Evolutionary conservation across 1,140 invertebrate genomes (phyloP).

Genomic region (Neodiprion pinetum): DNA sequence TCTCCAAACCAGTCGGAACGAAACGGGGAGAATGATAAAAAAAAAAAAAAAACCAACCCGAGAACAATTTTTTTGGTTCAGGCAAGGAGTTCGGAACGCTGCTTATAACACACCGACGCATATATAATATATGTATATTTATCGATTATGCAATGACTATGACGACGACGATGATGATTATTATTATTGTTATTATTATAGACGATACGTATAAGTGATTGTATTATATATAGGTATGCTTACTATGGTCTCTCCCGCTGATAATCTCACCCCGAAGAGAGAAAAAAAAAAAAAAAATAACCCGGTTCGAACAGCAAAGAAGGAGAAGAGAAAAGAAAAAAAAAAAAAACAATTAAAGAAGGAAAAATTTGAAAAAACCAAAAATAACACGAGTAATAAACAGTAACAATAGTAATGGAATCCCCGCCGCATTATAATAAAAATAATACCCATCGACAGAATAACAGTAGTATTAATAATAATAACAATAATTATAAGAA

Average conservation of each 20-base stretch:
- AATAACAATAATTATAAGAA: too few relatives aligned
- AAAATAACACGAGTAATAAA: too few relatives aligned
- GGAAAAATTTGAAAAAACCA: too few relatives aligned
- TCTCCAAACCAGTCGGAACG: too few relatives aligned
- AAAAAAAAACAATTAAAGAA: not conserved
- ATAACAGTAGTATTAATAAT: too few relatives aligned
- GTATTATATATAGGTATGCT: slow-evolving; percentile 57
- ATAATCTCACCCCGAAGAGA: slow-evolving; percentile 44
- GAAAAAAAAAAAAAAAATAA: not conserved
- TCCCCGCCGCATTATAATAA: too few relatives aligned
- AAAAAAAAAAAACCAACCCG: too few relatives aligned
- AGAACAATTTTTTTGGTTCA: slow-evolving; percentile 46
- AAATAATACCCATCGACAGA: too few relatives aligned
- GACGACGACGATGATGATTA: slow-evolving; percentile 29
- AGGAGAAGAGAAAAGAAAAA: not conserved
- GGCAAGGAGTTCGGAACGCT: slow-evolving; percentile 64
- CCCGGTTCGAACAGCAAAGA: not conserved
- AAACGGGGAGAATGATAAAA: too few relatives aligned
- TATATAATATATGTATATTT: slow-evolving; percentile 55
- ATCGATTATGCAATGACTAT: slow-evolving; percentile 60
- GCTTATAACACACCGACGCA: slow-evolving; percentile 45
- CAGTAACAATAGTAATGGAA: too few relatives aligned
- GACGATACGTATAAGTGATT: not conserved
- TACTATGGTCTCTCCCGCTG: slow-evolving; percentile 61
- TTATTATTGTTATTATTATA: not conserved